Evolutionary conservation across 1,140 invertebrate genomes (phyloP), one percentile per base, ranked within the genome.

Genomic region (Sarcophaga bullata): DNA sequence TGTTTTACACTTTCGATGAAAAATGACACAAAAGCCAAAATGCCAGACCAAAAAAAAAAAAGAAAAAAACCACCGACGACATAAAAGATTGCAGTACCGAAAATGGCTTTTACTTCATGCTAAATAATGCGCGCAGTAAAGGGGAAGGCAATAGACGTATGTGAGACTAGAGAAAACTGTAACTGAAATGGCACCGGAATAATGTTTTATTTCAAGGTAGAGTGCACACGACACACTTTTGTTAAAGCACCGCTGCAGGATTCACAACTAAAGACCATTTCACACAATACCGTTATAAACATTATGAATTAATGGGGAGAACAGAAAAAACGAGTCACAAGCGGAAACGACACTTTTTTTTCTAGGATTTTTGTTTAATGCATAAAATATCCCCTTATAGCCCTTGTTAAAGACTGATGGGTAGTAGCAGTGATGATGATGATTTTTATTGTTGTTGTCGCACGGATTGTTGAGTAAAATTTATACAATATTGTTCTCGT

Each of bases 21-120:
- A 84, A 86, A 85, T 84, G 84, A 87, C 86, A 89, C 86, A 89
- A 89, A 89, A 88, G 88, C 85, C 87, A 86, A 89, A 89, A 84
- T 86, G 86, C 85, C 82, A 81, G 73, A 3, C 11, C 73, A 49
- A 73, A 9, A 10, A 47, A 10, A 11, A 49, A 49, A 8, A 9
- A 17, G 48, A 50, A 78, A 17, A 8, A n/a, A 48, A 49, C 47
- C n/a, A 15, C 75, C 8, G 19, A 19, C 17, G 19, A 9, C 5
- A 8, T 25, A 4, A 25, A 78, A 78, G 11, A n/a, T n/a, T 78
- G 75, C 75, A 78, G n/a, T 78, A 50, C 73, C 73, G n/a, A 48
- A 37, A 37, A 76, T 78, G 75, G n/a, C 52, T 78, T 78, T 78
- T 25, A 46, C 48, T 78, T 17, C 15, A 48, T 47, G 47, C 11